Base-by-base conservation (phyloP, 2,888 invertebrate genomes). In the Mycalesis mineus region DNA sequence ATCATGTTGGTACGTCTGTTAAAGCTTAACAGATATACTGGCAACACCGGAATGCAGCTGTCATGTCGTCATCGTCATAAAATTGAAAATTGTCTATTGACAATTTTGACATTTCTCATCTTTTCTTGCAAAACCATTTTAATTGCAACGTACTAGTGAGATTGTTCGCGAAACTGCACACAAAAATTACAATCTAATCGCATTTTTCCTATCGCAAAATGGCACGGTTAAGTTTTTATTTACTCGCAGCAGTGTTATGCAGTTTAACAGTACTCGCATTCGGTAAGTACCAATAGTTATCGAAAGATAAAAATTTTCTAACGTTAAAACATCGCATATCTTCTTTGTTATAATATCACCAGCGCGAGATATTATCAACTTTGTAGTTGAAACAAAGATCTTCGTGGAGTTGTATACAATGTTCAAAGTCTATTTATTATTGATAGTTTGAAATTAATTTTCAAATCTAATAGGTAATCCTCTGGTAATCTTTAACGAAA, bases 221-320 rank as follows among this genome's bases (percentile, higher is more conserved):
- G 87, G 73, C 76, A 66, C 72, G 73, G 62, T 70, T 80, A 57
- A 78, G 74, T 69, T 73, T 78, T 77, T 82, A 66, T 68, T 74
- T 82, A 64, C 65, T 85, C 51, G 66, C 82, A 60, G 80, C 77
- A 15, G 77, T 80, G 63, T 55, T 86, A 56, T 80, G 81, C 72
- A 77, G 82, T 68, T 73, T 78, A 64, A 70, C 71, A 42, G 70
- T 75, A 59, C 63, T 78, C 37, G 70, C 75, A 59, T 63, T 78
- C 37, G 85, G 88, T 88, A 71, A 87, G 88, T 52, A 13, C 31
- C 15, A 31, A 37, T 14, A 15, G 22, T 1, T 11, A 13, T 29
- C 6, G 14, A 33, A 15, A 47, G 14, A 28, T 40, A 9, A 17
- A n/a, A 13, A 14, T 37, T 17, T 13, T 11, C 29, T 44, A 29